Percentiles rank a stretch among this genome's conserved stretches.
These are phyloP conservation scores for Stichopus horrens DNA, from an alignment of 53 echinoderm and acorn worm species.

Conservation along the genomic window DNA sequence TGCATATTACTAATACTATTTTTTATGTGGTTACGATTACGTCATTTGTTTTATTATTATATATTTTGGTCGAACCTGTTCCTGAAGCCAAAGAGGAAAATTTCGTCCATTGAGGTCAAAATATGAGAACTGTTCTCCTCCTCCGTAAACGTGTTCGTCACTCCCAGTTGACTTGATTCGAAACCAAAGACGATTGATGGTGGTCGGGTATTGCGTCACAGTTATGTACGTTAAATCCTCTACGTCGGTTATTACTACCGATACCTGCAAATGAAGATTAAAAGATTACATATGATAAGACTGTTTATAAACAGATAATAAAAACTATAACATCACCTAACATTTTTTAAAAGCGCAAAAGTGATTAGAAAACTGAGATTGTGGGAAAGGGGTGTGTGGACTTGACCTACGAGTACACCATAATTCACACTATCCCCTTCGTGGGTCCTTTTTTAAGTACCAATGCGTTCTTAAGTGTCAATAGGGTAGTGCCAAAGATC, in stretches of 20 bases:
- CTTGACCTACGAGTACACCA: no score
- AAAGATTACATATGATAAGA: background rate
- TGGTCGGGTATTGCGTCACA: constrained; percentile 50
- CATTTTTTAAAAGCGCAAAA: background rate
- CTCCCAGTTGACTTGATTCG: constrained; percentile 68
- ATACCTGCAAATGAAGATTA: constrained; percentile 1
- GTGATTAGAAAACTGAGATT: background rate
- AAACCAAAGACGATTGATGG: constrained; percentile 70
- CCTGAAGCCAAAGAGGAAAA: constrained; percentile 86
- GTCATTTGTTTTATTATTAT: background rate
- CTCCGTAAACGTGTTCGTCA: constrained; percentile 88
- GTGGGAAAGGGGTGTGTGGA: background rate
- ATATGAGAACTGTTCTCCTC: constrained; percentile 91
- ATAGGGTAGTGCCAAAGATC: no score
- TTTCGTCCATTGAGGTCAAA: constrained; percentile 75
- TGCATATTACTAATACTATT: no score
- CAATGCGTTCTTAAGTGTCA: no score
- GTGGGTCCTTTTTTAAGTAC: no score
- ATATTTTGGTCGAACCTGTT: constrained; percentile 62
- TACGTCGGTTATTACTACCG: background rate
- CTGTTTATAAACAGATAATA: background rate
- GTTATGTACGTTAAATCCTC: constrained; percentile 33
- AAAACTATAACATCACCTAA: no score
- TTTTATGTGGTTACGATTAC: background rate
- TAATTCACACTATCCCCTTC: no score